A percentile compares a stretch with the other conserved stretches of the same genome.
phyloP scores from a whole-genome alignment of 1,140 invertebrate species.

The Pogonomyrmex barbatus region DNA sequence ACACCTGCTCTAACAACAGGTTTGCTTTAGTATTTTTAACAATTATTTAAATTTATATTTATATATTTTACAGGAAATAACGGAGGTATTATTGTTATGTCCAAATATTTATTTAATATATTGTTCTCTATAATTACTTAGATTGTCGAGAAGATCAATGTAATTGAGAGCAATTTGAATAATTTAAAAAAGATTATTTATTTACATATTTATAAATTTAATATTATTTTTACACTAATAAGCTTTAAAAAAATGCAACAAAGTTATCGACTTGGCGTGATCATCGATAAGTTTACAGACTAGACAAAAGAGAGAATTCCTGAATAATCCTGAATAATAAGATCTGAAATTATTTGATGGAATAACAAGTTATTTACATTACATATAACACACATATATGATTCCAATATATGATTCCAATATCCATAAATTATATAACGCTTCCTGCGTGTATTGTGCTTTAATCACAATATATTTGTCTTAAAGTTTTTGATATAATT shows the following conservation, averaged over 20 bases:
- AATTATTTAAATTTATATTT: slow-evolving; percentile 28
- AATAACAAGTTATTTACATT: slow-evolving; percentile 41
- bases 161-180: slow-evolving; percentile 47
- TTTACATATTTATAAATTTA: slow-evolving; percentile 52
- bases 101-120: slow-evolving; percentile 54
- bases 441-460: slow-evolving; percentile 61
- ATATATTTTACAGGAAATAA: slow-evolving; percentile 17
- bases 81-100: slow-evolving; percentile 45
- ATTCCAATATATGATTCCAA: slow-evolving; percentile 23
- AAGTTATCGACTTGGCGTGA: slow-evolving; percentile 51
- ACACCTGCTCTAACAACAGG: slow-evolving; percentile 97
- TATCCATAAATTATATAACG: slow-evolving; percentile 54
- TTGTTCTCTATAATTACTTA: slow-evolving; percentile 11
- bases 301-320: slow-evolving; percentile 66
- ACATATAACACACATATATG: slow-evolving; percentile 29
- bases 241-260: slow-evolving; percentile 23
- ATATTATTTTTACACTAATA: slow-evolving; percentile 36
- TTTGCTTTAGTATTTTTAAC: slow-evolving; percentile 80
- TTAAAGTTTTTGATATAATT: slow-evolving; percentile 30
- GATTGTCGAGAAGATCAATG: slow-evolving; percentile 16
- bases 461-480: slow-evolving; percentile 32
- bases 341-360: slow-evolving; percentile 27
- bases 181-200: slow-evolving; percentile 1
- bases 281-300: slow-evolving; percentile 57
- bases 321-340: slow-evolving; percentile 26